Evolutionary conservation across 92 coral and sea anemone species (phyloP).

Genomic region (Isaurus tuberculatus): DNA sequence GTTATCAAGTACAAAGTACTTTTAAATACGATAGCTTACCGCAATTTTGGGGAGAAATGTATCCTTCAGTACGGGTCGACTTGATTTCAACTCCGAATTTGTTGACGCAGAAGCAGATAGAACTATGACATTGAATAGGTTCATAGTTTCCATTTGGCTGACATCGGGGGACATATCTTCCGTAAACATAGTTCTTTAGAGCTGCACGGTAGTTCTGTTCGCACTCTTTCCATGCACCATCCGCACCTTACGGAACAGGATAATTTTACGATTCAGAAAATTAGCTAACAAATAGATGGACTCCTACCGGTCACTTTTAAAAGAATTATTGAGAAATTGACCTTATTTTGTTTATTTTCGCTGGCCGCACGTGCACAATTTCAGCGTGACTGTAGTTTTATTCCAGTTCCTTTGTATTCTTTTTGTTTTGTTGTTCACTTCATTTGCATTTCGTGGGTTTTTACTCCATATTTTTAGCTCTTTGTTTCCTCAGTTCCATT

Average conservation of each 20-base stretch:
- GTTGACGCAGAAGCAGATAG: constrained; percentile 89
- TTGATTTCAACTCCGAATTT: constrained; percentile 74
- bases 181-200: constrained; percentile 70
- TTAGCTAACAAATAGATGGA: too few species aligned
- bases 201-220: constrained; percentile 74
- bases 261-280: background rate
- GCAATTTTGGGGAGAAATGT: constrained; percentile 69
- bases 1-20: too few species aligned
- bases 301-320: too few species aligned
- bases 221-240: constrained; percentile 59
- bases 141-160: constrained; percentile 78
- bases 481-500: too few species aligned
- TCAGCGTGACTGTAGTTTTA: too few species aligned
- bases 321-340: too few species aligned
- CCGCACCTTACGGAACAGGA: constrained; percentile 22
- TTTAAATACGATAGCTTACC: background rate
- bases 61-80: constrained; percentile 72
- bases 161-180: constrained; percentile 86
- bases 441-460: too few species aligned
- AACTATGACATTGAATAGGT: constrained; percentile 80
- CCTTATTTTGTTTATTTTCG: too few species aligned
- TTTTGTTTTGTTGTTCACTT: too few species aligned
- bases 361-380: too few species aligned
- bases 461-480: too few species aligned
- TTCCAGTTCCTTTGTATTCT: too few species aligned